Conservation (phyloP, 2,113 vertebrate genomes). For the Colaptes auratus region DNA sequence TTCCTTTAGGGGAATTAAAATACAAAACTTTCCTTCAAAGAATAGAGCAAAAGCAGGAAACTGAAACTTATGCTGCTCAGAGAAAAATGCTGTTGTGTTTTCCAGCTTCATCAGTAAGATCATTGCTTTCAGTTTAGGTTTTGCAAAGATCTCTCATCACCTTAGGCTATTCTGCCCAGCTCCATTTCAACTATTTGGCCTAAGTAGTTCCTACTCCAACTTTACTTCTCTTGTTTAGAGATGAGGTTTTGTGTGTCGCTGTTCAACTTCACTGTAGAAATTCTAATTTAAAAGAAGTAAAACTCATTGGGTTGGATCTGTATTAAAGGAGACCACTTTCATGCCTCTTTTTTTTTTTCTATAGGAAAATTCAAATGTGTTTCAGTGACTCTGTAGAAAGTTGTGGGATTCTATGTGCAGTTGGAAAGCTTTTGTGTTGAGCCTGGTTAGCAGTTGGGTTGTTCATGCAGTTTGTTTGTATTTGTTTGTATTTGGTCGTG, state of each 20-base stretch:
- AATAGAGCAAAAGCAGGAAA: constrained; percentile 14
- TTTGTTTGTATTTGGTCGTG: constrained; percentile 1
- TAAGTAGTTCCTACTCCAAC: neutral
- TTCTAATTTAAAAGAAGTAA: neutral
- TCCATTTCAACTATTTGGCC: neutral
- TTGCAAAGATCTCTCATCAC: neutral
- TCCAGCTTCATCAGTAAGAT: neutral
- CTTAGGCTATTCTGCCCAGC: neutral
- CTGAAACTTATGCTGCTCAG: neutral
- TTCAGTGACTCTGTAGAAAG: constrained; percentile 20
- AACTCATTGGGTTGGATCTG: neutral
- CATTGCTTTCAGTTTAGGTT: neutral
- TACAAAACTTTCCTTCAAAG: neutral
- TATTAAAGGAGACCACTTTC: neutral
- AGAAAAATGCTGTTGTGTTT: neutral
- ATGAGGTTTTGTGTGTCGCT: neutral
- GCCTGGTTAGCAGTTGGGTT: neutral
- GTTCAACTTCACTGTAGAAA: neutral
- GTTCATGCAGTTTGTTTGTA: constrained; percentile 5
- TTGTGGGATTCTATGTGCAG: neutral
- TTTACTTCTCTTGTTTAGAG: neutral
- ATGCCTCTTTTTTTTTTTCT: neutral
- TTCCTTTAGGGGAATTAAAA: neutral
- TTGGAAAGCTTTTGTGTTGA: constrained; percentile 3
- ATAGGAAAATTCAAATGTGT: neutral